Conservation (phyloP, 2,113 vertebrate species). For the Ramphastos sulfuratus region DNA sequence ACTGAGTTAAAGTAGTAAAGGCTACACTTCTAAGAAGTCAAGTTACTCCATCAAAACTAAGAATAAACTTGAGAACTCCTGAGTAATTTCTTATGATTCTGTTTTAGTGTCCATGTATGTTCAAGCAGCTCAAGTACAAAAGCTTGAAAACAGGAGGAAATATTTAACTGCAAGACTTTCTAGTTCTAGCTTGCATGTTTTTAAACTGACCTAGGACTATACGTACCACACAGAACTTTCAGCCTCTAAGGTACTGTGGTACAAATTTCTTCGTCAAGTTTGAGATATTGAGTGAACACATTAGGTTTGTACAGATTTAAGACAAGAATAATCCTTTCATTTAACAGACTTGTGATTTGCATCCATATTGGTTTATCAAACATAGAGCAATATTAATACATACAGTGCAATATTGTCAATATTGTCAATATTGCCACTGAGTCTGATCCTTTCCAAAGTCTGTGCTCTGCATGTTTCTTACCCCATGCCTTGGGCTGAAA, state of each 20-base stretch:
- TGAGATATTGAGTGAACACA: neutral
- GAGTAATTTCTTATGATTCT: neutral
- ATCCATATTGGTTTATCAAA: neutral
- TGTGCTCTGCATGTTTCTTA: constrained; percentile 73
- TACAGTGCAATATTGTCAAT: neutral
- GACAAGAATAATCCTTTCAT: neutral
- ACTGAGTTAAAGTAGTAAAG: neutral
- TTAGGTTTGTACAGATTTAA: neutral
- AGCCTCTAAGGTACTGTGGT: neutral
- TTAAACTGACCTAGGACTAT: neutral
- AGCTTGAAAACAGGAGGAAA: neutral
- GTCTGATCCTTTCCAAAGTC: constrained; percentile 8
- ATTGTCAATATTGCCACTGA: neutral
- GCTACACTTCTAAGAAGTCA: neutral
- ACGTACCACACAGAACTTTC: neutral
- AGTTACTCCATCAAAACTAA: neutral
- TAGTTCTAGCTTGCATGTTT: neutral
- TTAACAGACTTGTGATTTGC: neutral
- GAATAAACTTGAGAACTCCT: neutral
- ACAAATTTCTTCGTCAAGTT: neutral
- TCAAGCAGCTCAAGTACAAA: neutral
- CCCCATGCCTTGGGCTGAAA: constrained; percentile 95
- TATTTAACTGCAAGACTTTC: neutral
- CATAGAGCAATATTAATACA: neutral
- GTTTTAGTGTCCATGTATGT: neutral